phyloP scores from a whole-genome alignment of 2,797 vertebrate species.

The Percopsis omiscomaycus region DNA sequence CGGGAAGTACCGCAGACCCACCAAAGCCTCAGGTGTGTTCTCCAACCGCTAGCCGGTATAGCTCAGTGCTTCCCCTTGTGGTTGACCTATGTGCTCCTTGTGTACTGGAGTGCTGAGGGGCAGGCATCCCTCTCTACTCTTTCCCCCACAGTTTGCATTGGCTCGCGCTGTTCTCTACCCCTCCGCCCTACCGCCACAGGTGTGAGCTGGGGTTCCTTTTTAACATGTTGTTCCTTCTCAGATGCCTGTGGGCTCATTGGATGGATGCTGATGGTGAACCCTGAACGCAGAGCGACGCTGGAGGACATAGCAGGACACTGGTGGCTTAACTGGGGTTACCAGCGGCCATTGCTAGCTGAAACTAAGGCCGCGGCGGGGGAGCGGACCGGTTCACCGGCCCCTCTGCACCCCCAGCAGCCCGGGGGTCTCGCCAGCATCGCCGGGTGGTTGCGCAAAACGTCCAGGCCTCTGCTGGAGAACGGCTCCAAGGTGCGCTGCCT shows the following conservation, averaged over 20 bases:
- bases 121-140: too few species aligned
- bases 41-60: not conserved
- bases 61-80: too few species aligned
- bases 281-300: slow-evolving; percentile 89
- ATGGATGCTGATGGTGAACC: slow-evolving; percentile 98
- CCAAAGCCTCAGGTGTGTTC: slow-evolving; percentile 85
- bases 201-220: too few species aligned
- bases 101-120: too few species aligned
- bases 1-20: slow-evolving; percentile 89
- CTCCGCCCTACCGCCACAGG: too few species aligned
- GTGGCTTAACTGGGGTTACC: slow-evolving; percentile 99
- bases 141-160: too few species aligned
- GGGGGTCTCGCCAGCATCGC: slow-evolving; percentile 79
- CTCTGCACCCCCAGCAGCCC: slow-evolving; percentile 53
- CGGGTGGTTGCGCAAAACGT: slow-evolving; percentile 89
- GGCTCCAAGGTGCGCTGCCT: slow-evolving; percentile 91
- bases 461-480: slow-evolving; percentile 90
- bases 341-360: slow-evolving; percentile 73
- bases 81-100: too few species aligned
- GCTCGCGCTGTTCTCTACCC: too few species aligned
- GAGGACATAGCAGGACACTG: slow-evolving; percentile 94
- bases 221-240: slow-evolving; percentile 45
- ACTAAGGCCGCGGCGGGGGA: slow-evolving; percentile 63
- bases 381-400: slow-evolving; percentile 22
- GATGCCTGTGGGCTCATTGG: slow-evolving; percentile 97